Percentiles rank a stretch among this genome's conserved stretches.
Evolutionary conservation across 1,140 invertebrate species (phyloP).

Genomic region (Drosophila lacteicornis): DNA sequence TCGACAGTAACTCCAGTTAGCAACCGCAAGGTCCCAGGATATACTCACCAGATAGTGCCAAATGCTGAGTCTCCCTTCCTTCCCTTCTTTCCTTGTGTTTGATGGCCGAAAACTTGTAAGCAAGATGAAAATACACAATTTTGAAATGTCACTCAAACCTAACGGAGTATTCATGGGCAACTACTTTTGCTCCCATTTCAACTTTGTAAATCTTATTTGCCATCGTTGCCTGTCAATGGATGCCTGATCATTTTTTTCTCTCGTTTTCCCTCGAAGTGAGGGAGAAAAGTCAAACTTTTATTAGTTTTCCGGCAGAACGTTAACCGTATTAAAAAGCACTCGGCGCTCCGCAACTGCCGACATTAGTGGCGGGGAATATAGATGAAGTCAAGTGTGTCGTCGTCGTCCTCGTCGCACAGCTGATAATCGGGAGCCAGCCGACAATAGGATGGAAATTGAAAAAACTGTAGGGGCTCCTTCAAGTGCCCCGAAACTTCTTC

Average conservation of each 20-base stretch:
- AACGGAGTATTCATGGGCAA: slow-evolving; percentile 61
- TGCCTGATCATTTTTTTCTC: slow-evolving; percentile 32
- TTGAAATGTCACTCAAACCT: slow-evolving; percentile 54
- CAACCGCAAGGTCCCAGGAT: not conserved
- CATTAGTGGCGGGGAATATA: slow-evolving; percentile 52
- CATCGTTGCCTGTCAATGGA: slow-evolving; percentile 51
- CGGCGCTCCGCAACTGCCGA: slow-evolving; percentile 41
- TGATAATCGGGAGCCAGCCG: slow-evolving; percentile 44
- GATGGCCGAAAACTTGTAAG: slow-evolving; percentile 19
- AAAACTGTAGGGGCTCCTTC: slow-evolving; percentile 49
- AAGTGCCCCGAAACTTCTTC: slow-evolving; percentile 66
- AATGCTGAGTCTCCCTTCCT: not conserved
- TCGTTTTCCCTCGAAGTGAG: not conserved
- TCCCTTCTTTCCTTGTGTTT: slow-evolving; percentile 4
- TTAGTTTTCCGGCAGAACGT: slow-evolving; percentile 69
- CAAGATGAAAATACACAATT: slow-evolving; percentile 43
- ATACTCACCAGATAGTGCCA: not conserved
- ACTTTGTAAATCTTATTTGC: slow-evolving; percentile 67
- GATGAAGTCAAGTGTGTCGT: slow-evolving; percentile 26
- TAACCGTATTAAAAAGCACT: slow-evolving; percentile 75
- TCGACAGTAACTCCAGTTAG: not conserved
- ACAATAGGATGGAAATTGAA: slow-evolving; percentile 53
- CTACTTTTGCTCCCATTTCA: slow-evolving; percentile 30
- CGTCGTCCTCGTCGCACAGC: slow-evolving; percentile 1
- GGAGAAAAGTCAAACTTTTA: slow-evolving; percentile 55